phyloP scores from a whole-genome alignment of 2,797 vertebrate genomes.

The Pseudomugil gertrudae region DNA sequence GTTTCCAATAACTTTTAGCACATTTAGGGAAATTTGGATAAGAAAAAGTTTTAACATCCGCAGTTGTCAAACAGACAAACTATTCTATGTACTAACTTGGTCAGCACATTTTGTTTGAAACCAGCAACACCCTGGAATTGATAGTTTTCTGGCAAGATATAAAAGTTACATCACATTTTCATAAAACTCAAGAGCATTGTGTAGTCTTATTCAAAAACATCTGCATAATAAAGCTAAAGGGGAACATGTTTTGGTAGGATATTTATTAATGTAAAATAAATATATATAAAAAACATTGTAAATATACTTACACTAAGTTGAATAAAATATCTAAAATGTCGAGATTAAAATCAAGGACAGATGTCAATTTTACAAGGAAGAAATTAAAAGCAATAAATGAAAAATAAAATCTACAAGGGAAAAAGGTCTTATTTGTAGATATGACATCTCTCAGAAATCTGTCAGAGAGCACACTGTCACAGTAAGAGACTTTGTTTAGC shows the following conservation, averaged over 20 bases:
- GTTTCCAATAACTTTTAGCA: background rate
- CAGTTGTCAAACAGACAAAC: background rate
- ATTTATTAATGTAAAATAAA: constrained; percentile 74
- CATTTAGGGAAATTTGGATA: background rate
- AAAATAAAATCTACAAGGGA: background rate
- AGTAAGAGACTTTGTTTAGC: background rate
- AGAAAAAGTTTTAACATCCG: background rate
- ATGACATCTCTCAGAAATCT: background rate
- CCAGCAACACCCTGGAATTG: background rate
- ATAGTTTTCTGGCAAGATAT: background rate
- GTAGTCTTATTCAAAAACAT: background rate
- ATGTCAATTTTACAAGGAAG: constrained; percentile 4
- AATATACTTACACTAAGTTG: constrained; percentile 62
- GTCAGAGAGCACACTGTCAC: background rate
- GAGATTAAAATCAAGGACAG: constrained; percentile 26
- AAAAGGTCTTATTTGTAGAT: background rate
- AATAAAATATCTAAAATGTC: constrained; percentile 43
- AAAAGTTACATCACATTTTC: background rate
- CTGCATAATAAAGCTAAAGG: background rate
- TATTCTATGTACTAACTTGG: background rate
- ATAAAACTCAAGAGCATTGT: background rate
- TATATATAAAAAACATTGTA: constrained; percentile 73
- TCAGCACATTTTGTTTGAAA: background rate
- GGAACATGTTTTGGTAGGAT: constrained; percentile 36
- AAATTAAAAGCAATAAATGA: constrained; percentile 30